A percentile compares a stretch with the other conserved stretches of the same genome.
phyloP scores from a whole-genome alignment of 2,113 vertebrate genomes.

The Seriola aureovittata region DNA sequence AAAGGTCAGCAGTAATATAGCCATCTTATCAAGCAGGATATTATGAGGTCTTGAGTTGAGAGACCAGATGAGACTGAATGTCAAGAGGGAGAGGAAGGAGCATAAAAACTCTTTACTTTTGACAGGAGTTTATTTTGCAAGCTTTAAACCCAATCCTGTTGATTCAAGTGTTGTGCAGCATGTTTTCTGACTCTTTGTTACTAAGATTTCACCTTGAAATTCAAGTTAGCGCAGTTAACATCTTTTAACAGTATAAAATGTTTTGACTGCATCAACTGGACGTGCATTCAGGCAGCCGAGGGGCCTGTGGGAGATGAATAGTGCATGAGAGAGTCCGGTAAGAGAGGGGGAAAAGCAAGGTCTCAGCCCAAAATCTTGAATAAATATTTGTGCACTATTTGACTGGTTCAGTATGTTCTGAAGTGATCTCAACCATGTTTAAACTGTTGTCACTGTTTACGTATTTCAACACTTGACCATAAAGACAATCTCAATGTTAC shows the following conservation, averaged over 20 bases:
- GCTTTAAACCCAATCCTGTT: not conserved
- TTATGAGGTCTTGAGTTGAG: constrained; percentile 21
- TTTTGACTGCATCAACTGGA: not conserved
- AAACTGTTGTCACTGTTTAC: not conserved
- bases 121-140: not conserved
- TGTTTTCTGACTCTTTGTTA: not conserved
- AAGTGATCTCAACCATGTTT: constrained; percentile 3
- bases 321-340: not conserved
- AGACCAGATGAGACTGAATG: constrained; percentile 12
- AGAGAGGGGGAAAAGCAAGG: constrained; percentile 4
- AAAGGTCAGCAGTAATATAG: not conserved
- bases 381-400: constrained; percentile 49
- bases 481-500: not conserved
- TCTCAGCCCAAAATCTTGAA: not conserved
- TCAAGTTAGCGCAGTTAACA: not conserved
- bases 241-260: not conserved
- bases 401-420: not conserved
- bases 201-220: not conserved
- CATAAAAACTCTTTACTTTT: not conserved
- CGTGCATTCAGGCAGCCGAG: not conserved
- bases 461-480: constrained; percentile 5
- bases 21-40: constrained; percentile 20
- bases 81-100: not conserved
- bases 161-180: not conserved
- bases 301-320: not conserved